Conservation (phyloP, 2,888 invertebrate genomes). For the Phoronis australis region DNA sequence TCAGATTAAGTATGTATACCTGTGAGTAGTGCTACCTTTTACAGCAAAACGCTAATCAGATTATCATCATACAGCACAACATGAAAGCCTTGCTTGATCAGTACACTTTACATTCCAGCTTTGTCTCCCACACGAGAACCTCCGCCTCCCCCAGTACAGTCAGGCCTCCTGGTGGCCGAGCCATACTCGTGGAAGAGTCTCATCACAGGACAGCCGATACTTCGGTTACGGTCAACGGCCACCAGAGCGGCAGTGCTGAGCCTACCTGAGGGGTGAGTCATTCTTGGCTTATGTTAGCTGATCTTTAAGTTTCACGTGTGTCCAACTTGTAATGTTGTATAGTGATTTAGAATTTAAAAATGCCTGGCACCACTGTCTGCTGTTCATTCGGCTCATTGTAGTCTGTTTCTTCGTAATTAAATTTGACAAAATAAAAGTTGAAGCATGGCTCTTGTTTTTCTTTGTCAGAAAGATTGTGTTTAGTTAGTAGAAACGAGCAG, state of each 20-base stretch:
- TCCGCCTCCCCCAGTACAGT: conserved; percentile 24
- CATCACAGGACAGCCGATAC: conserved; percentile 47
- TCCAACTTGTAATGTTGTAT: no score
- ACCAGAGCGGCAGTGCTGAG: conserved; percentile 44
- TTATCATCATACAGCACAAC: no score
- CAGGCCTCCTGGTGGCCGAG: conserved; percentile 48
- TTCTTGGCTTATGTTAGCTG: no score
- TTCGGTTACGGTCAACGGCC: conserved; percentile 41
- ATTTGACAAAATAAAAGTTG: not conserved
- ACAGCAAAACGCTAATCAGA: no score
- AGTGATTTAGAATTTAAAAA: no score
- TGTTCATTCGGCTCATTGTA: no score
- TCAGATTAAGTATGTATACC: no score
- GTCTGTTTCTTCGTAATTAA: not conserved
- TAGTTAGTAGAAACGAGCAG: not conserved
- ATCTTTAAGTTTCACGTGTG: no score
- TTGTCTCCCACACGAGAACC: conserved; percentile 5
- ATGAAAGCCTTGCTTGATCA: not conserved
- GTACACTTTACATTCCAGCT: not conserved
- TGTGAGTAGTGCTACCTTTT: no score
- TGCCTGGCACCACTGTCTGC: no score
- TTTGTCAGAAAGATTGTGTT: not conserved
- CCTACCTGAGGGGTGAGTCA: conserved; percentile 45
- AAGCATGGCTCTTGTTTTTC: not conserved
- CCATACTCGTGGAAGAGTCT: conserved; percentile 53